Base-by-base conservation (phyloP, 1,140 invertebrate genomes). In the Pogonomyrmex californicus region DNA sequence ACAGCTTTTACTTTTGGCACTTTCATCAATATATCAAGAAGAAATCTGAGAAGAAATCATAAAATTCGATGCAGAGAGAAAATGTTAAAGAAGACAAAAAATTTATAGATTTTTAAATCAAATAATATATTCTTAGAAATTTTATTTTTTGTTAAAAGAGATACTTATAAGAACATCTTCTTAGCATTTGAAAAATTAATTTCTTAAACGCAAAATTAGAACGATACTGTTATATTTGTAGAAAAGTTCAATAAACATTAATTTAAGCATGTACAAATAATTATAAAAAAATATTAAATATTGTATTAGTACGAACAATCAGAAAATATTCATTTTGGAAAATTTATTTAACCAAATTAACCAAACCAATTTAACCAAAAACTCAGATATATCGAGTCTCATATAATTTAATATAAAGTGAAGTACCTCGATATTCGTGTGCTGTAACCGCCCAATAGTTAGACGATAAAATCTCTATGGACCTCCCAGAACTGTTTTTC, bases 361-460 rank as follows among this genome's bases (percentile, higher is more conserved):
- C n/a, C n/a, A n/a, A n/a, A n/a, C n/a, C n/a, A n/a, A 12, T n/a
- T 83, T 38, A 49, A 41, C 49, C 41, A 49, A 60, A 70, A 83
- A 75, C 23, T 60, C 41, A 49, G 41, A 2, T 47, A 58, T n/a
- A 36, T 23, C 9, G 23, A 70, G 41, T 7, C 33, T 83, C 41
- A 38, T 83, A 75, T 83, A 75, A 83, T 44, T 23, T 47, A 12
- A 33, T 58, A 66, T 89, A 85, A 62, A 76, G 66, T 81, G 65
- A 88, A 90, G 77, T 49, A 60, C 2, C 38, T 82, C 63, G 75
- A 81, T 62, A 68, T 76, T 68, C 65, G 73, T 79, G 83, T 58
- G 88, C 83, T 87, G 56, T 86, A 90, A 90, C 88, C 86, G 82
- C 54, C 86, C 88, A 86, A 90, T 77, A 88, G 88, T 78, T 88